A percentile compares a stretch with the other conserved stretches of the same genome.
These are phyloP conservation scores for Platyscelio sp. DNA, from an alignment of 2,888 invertebrate species.

Conservation along the genomic window DNA sequence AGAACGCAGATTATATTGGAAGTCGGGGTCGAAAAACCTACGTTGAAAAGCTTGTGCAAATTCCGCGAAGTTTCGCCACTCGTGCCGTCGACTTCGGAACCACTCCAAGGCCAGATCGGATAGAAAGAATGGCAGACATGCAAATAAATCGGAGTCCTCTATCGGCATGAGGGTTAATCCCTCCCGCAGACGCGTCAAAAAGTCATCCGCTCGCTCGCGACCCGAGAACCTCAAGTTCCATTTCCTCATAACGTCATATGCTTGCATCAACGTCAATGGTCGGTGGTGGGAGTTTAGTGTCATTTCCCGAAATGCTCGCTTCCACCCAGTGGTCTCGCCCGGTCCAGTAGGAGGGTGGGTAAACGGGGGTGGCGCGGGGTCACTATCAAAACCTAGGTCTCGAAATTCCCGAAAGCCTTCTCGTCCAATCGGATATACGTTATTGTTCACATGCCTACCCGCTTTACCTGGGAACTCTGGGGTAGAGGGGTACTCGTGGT, in stretches of 20 bases:
- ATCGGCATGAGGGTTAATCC: background rate
- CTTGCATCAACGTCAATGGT: background rate
- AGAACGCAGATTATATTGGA: background rate
- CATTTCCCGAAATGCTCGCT: too few relatives aligned
- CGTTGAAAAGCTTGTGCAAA: background rate
- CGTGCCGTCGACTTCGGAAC: background rate
- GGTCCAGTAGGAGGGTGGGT: too few relatives aligned
- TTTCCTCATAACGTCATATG: background rate
- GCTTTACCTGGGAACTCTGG: too few relatives aligned
- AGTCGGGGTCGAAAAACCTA: background rate
- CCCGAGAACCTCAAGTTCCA: background rate
- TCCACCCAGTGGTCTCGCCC: too few relatives aligned
- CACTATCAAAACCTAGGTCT: too few relatives aligned
- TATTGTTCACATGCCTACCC: too few relatives aligned
- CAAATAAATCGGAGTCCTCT: background rate
- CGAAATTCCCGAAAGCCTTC: too few relatives aligned
- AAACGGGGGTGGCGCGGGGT: too few relatives aligned
- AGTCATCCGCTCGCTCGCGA: background rate
- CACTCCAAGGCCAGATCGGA: background rate
- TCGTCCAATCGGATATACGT: too few relatives aligned
- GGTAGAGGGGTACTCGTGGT: too few relatives aligned
- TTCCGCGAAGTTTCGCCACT: background rate
- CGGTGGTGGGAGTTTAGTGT: too few relatives aligned
- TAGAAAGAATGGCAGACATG: background rate
- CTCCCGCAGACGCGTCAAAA: background rate